Evolutionary conservation across 1,140 invertebrate genomes (phyloP), one percentile per base, ranked within the genome.

Genomic region (Drosophila seguyi): DNA sequence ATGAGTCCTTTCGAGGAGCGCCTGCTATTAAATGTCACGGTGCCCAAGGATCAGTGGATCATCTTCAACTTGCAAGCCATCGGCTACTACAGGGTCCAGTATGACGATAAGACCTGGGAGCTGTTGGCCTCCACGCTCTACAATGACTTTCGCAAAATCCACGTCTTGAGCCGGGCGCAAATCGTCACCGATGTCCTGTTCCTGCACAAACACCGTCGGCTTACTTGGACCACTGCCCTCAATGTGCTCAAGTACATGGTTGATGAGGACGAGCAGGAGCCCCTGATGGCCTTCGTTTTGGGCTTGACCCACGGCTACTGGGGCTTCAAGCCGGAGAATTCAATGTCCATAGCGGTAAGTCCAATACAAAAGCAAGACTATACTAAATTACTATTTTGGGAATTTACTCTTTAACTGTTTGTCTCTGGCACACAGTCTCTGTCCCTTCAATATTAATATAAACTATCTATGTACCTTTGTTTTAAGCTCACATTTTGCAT

Each of bases 111-210:
- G 20, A 95, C 95, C 79, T 97, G 96, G 96, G 83, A 94, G 18
- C 87, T 95, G 3, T 75, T 96, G 16, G 92, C 93, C 1, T 36
- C 90, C 1, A 93, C 94, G 45, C 91, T 96, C 20, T 93, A 92
- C 31, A 91, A 93, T 6, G 65, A 92, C 81, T 94, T 90, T 66
- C 62, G 80, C 58, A 87, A 92, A n/a, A 95, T 98, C 18, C 94
- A 95, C 11, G 91, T 93, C 2, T 92, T 96, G 6, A 97, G 96
- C 73, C 92, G 97, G 65, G 96, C 96, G 1, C 97, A 97, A 92
- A 93, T 98, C 4, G 93, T 98, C 20, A 95, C 96, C 45, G 97
- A 98, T 92, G 94, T 95, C 6, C 94, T 97, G 55, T 95, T 95
- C 76, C 94, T 98, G 14, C 41, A 62, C 36, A 36, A 36, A 1